Conservation (phyloP, 2,888 invertebrate species). For the Theodoxus fluviatilis region DNA sequence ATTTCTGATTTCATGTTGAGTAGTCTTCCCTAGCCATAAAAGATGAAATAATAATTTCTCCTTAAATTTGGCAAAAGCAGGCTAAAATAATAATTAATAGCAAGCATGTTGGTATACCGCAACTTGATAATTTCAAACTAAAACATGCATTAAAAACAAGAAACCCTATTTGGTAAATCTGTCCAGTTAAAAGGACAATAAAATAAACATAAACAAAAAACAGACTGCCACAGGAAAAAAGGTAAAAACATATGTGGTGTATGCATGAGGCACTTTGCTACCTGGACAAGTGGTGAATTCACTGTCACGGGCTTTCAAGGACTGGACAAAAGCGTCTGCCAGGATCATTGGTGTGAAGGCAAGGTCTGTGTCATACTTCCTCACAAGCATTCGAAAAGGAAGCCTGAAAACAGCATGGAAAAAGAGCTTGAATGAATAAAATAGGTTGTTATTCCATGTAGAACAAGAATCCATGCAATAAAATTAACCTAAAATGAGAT, state of each 20-base stretch:
- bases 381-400: slow-evolving; percentile 78
- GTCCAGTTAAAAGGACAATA: not conserved
- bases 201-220: not conserved
- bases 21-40: no score
- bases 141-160: not conserved
- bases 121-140: not conserved
- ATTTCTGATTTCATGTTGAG: no score
- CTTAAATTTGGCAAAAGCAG: no score
- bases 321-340: slow-evolving; percentile 90
- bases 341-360: slow-evolving; percentile 97
- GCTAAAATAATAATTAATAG: no score
- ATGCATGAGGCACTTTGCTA: no score
- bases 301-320: slow-evolving; percentile 79
- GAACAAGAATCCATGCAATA: no score
- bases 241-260: no score
- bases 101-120: no score
- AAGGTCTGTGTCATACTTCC: slow-evolving; percentile 84
- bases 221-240: not conserved
- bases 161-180: not conserved
- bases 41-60: no score
- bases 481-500: no score
- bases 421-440: slow-evolving; percentile 1
- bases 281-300: slow-evolving; percentile 66
- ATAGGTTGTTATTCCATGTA: no score
- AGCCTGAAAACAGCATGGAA: slow-evolving; percentile 72